Conservation (phyloP, 2,797 vertebrate genomes). For the Ceryle rudis region DNA sequence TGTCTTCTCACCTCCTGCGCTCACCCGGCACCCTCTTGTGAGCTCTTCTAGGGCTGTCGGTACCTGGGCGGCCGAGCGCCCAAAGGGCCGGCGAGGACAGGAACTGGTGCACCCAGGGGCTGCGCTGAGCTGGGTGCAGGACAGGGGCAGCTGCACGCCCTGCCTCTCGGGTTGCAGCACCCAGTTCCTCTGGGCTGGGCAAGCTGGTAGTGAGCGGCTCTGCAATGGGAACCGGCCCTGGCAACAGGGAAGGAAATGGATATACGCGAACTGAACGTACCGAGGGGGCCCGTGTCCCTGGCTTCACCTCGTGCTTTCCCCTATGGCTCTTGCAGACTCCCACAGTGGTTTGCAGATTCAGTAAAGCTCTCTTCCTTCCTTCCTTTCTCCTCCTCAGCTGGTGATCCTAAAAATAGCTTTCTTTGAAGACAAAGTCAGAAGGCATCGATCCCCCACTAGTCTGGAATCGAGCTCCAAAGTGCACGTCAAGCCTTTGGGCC, state of each 20-base stretch:
- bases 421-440: background rate
- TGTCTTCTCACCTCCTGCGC: background rate
- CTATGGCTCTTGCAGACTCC: fast-evolving
- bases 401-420: background rate
- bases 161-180: fast-evolving
- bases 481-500: background rate
- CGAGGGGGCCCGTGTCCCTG: background rate
- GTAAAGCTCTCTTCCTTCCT: background rate
- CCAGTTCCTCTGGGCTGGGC: fast-evolving
- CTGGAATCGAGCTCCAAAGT: background rate
- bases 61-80: background rate
- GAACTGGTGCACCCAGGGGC: background rate
- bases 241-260: background rate
- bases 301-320: background rate
- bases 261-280: background rate
- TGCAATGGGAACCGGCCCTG: fast-evolving
- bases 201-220: background rate
- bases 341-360: background rate
- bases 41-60: background rate
- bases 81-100: background rate
- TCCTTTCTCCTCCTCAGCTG: background rate
- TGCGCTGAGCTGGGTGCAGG: background rate
- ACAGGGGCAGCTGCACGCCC: fast-evolving
- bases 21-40: fast-evolving
- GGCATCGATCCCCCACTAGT: background rate